phyloP scores from a whole-genome alignment of 2,797 vertebrate species.

The Okamejei kenojei region DNA sequence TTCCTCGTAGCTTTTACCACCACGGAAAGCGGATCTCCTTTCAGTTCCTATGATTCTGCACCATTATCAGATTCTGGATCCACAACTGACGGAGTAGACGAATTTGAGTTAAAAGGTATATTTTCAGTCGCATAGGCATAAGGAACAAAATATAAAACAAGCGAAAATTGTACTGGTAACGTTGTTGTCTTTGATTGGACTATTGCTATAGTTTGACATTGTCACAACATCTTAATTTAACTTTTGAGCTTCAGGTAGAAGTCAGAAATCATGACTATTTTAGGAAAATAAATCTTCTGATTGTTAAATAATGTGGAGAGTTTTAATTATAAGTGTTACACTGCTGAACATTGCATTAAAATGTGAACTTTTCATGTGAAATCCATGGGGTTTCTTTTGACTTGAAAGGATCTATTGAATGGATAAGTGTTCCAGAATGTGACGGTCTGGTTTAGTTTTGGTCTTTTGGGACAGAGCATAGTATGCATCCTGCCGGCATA shows the following conservation, averaged over 20 bases:
- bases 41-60: slow-evolving; percentile 77
- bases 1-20: slow-evolving; percentile 62
- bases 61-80: slow-evolving; percentile 80
- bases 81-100: slow-evolving; percentile 72
- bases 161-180: too few species aligned
- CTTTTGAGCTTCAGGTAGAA: background rate
- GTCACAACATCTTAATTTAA: background rate
- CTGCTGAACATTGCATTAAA: background rate
- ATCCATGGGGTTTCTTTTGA: background rate
- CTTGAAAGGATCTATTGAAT: background rate
- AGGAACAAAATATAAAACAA: background rate
- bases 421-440: background rate
- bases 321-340: background rate
- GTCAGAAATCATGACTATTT: background rate
- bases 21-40: slow-evolving; percentile 76
- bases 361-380: background rate
- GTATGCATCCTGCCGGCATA: background rate
- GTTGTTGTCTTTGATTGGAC: background rate
- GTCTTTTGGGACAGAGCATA: background rate
- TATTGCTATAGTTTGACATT: background rate
- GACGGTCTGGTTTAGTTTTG: background rate
- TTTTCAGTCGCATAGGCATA: too few species aligned
- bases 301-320: background rate
- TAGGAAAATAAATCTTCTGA: background rate
- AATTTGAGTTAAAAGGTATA: slow-evolving; percentile 74